Evolutionary conservation across 2,797 vertebrate species (phyloP), one percentile per base, ranked within the genome.

Genomic region (Columba guinea): DNA sequence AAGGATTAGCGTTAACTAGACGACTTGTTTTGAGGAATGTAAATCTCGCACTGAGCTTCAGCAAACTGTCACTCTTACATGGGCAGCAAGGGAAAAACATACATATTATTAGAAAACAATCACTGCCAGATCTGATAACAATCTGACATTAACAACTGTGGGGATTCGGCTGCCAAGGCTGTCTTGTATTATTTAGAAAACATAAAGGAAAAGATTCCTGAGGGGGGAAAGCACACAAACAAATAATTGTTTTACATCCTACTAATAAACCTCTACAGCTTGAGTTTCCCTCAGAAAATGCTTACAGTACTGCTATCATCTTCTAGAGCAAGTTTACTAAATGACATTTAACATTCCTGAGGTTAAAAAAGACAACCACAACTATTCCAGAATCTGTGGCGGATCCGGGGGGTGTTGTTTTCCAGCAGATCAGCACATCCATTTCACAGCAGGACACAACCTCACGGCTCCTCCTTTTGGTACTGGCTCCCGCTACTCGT

Each of bases 131-230:
- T 73, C 91, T 83, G 94, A 95, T 97, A 96, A 94, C 93, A 92
- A 95, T 94, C 96, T 95, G 94, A 96, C 95, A 92, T 93, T 96
- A 97, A 95, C 90, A 80, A 90, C 96, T 94, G 92, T 64, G 74
- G 96, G 93, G 94, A 96, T 93, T 95, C 85, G 89, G 87, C 93
- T 93, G 94, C 79, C 86, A 94, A 88, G 68, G 56, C 93, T 94
- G 89, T 88, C 94, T 96, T 93, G 77, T 95, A 76, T 88, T 88
- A 89, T 93, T 95, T 80, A 94, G 83, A 95, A 95, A 93, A 95
- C 82, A 93, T 76, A 95, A 95, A 96, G 87, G 51, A 81, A 93
- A 90, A 76, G 53, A 76, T 79, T 96, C 96, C 93, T 84, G 78
- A 92, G 91, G 82, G 89, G 60, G 30, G 27, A 63, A 92, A 81